Conservation (phyloP, 2,888 invertebrate genomes). For the Lymantria dispar region DNA sequence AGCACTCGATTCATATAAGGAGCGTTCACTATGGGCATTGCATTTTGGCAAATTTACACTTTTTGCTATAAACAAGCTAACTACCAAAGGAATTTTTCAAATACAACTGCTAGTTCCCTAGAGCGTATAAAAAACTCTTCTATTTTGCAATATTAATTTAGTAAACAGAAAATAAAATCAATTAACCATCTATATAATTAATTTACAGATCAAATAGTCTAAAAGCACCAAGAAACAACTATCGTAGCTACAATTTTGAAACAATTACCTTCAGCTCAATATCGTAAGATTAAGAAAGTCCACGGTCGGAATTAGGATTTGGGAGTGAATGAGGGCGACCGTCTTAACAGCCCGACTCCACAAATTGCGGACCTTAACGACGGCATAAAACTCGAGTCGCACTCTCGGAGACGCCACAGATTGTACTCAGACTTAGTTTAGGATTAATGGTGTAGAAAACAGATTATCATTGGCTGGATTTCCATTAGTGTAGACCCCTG, state of each 20-base stretch:
- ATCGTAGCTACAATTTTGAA: constrained; percentile 73
- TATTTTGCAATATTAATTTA: too few species aligned
- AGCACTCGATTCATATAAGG: too few species aligned
- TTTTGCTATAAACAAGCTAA: too few species aligned
- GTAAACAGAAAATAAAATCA: too few species aligned
- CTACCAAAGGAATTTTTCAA: too few species aligned
- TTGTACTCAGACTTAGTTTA: constrained; percentile 80
- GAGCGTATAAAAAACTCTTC: too few species aligned
- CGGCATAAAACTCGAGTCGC: constrained; percentile 78
- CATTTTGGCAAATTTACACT: too few species aligned
- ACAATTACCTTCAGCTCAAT: constrained; percentile 80
- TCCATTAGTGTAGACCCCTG: constrained; percentile 79
- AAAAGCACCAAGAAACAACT: constrained; percentile 42
- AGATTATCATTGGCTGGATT: constrained; percentile 83
- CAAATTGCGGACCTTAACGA: constrained; percentile 83
- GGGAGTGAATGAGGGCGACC: constrained; percentile 68
- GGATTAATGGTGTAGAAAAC: constrained; percentile 84
- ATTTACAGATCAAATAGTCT: constrained; percentile 16
- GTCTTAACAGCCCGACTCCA: constrained; percentile 79
- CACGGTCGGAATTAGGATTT: constrained; percentile 77
- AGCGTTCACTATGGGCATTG: too few species aligned
- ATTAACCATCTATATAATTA: constrained; percentile 9
- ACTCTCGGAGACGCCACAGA: constrained; percentile 77
- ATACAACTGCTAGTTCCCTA: too few species aligned
- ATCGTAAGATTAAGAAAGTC: constrained; percentile 82